Evolutionary conservation across 2,113 vertebrate genomes (phyloP).

Genomic region (Amia ocellicauda): DNA sequence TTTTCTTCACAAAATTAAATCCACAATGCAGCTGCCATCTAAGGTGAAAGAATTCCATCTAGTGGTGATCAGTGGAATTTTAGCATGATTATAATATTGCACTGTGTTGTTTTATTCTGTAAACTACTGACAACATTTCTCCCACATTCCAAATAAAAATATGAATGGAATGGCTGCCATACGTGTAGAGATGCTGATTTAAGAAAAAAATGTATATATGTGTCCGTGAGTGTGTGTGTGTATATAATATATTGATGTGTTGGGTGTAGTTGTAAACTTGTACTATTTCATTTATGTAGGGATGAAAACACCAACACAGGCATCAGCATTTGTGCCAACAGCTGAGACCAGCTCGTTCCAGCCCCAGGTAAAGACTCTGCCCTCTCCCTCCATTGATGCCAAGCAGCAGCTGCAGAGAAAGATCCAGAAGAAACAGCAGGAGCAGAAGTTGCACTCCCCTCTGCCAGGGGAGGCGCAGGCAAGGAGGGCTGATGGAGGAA

Average conservation of each 20-base stretch:
- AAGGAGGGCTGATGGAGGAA: slow-evolving; percentile 69
- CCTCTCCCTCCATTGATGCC: slow-evolving; percentile 85
- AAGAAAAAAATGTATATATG: no score
- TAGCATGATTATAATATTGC: no score
- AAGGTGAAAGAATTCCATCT: slow-evolving; percentile 40
- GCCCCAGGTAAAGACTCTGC: slow-evolving; percentile 83
- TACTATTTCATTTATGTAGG: slow-evolving; percentile 56
- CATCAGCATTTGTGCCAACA: slow-evolving; percentile 86
- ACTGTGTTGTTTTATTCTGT: no score
- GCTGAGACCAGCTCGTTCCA: slow-evolving; percentile 89
- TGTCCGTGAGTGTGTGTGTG: no score
- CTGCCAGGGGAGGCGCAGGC: slow-evolving; percentile 75
- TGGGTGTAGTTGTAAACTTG: no score
- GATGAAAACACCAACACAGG: slow-evolving; percentile 73
- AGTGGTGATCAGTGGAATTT: slow-evolving; percentile 29
- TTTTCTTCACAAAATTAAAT: background rate
- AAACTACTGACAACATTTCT: no score
- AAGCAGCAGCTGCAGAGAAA: slow-evolving; percentile 98
- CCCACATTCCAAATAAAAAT: no score
- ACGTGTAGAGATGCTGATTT: no score
- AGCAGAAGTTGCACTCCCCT: slow-evolving; percentile 92
- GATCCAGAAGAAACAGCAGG: slow-evolving; percentile 97
- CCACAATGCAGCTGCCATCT: background rate
- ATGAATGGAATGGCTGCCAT: no score
- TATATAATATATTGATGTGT: no score